These are phyloP conservation scores for Cephus pulcher DNA, from an alignment of 2,888 invertebrate genomes.

Conservation along the genomic window DNA sequence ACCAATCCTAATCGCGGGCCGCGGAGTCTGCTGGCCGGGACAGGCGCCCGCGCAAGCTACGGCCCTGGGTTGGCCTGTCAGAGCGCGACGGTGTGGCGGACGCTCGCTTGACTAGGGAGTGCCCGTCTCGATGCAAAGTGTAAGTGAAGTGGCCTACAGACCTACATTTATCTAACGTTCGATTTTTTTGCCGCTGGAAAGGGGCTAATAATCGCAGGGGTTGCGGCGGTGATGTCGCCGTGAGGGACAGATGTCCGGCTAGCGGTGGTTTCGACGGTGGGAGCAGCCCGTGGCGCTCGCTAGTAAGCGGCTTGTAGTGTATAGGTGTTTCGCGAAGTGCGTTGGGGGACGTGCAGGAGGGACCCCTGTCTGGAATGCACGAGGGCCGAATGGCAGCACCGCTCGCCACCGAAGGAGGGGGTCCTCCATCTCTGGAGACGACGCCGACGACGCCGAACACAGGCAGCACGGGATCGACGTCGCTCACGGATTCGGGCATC, in stretches of 20 bases:
- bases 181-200: slow-evolving; percentile 69
- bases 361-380: slow-evolving; percentile 47
- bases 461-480: slow-evolving; percentile 7
- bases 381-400: slow-evolving; percentile 59
- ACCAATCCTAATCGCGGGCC: slow-evolving; percentile 2
- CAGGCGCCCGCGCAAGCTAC: slow-evolving; percentile 21
- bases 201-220: slow-evolving; percentile 60
- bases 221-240: slow-evolving; percentile 42
- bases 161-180: slow-evolving; percentile 83
- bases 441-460: slow-evolving; percentile 14
- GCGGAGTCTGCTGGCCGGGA: slow-evolving; percentile 1
- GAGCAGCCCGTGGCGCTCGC: slow-evolving; percentile 24
- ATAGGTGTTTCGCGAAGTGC: slow-evolving; percentile 20
- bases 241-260: slow-evolving; percentile 42
- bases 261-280: slow-evolving; percentile 34
- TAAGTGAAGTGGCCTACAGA: slow-evolving; percentile 91
- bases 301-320: slow-evolving; percentile 17
- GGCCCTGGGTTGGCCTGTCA: slow-evolving; percentile 41
- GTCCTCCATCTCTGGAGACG: slow-evolving; percentile 1
- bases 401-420: slow-evolving; percentile 24
- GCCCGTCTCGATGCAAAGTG: slow-evolving; percentile 79
- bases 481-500: slow-evolving; percentile 40
- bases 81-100: slow-evolving; percentile 64
- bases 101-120: slow-evolving; percentile 77
- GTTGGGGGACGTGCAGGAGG: slow-evolving; percentile 10